phyloP scores from a whole-genome alignment of 2,888 invertebrate genomes.

The Pristionchus exspectatus region DNA sequence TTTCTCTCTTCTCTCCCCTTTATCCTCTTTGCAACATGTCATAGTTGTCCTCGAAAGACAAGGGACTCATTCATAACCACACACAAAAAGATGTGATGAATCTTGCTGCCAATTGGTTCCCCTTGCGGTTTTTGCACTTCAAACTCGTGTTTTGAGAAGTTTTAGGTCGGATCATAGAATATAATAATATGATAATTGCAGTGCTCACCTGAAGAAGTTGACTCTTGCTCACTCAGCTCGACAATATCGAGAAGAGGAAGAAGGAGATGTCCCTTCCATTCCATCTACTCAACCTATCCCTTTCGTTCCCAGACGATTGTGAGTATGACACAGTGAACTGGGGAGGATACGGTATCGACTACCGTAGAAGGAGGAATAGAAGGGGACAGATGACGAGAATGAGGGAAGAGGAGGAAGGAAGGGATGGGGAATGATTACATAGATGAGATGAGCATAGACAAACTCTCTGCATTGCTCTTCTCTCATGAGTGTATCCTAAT shows the following conservation, averaged over 20 bases:
- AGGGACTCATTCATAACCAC: neutral
- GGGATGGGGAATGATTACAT: constrained; percentile 64
- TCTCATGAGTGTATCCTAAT: constrained; percentile 60
- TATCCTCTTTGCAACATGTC: neutral
- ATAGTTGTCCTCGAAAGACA: neutral
- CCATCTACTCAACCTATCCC: neutral
- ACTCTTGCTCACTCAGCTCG: constrained; percentile 66
- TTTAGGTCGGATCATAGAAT: too few relatives aligned
- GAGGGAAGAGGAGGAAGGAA: neutral
- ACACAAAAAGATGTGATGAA: constrained; percentile 21
- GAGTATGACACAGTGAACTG: neutral
- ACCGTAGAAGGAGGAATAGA: constrained; percentile 26
- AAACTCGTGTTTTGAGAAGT: neutral
- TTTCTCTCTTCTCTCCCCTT: neutral
- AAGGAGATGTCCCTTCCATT: constrained; percentile 49
- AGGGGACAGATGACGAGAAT: neutral
- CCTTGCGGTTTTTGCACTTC: neutral
- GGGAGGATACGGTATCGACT: neutral
- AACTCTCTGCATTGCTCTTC: constrained; percentile 70
- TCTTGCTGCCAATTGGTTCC: neutral
- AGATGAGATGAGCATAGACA: constrained; percentile 72
- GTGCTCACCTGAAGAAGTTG: constrained; percentile 65
- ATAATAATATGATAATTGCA: neutral
- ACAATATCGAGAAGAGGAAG: constrained; percentile 65
- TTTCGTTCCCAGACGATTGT: constrained; percentile 2